phyloP scores from a whole-genome alignment of 2,113 vertebrate genomes.

The Cyrtonyx montezumae region DNA sequence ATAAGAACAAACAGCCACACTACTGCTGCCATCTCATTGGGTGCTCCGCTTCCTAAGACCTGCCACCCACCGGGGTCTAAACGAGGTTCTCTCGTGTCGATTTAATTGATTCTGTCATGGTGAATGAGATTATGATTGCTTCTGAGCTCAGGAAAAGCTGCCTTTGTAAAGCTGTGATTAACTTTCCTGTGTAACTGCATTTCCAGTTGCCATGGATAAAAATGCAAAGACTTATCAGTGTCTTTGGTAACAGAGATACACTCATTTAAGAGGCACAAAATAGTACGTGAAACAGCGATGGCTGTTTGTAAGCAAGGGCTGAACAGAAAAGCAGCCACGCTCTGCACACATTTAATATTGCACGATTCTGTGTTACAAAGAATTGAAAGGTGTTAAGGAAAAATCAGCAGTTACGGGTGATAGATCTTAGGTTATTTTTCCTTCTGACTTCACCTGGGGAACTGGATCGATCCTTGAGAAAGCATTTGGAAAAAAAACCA shows the following conservation, averaged over 20 bases:
- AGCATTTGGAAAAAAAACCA: neutral
- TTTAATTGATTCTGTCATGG: neutral
- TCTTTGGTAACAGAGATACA: neutral
- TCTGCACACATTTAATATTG: accelerated
- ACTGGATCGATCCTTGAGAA: neutral
- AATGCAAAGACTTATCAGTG: neutral
- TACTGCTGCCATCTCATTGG: neutral
- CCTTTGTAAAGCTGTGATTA: neutral
- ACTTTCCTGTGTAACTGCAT: neutral
- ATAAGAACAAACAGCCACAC: neutral
- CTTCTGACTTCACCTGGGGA: accelerated
- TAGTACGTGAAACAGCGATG: accelerated
- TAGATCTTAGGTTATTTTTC: neutral
- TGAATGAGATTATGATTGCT: neutral
- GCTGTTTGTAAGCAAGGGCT: neutral
- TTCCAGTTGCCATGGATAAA: neutral
- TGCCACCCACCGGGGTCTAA: neutral
- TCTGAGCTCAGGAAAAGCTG: neutral
- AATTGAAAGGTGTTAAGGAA: neutral
- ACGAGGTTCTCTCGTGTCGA: accelerated
- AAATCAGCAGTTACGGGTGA: neutral
- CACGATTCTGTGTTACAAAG: neutral
- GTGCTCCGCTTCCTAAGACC: neutral
- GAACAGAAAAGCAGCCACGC: accelerated
- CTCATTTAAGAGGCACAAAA: neutral